Evolutionary conservation across 2,113 vertebrate genomes (phyloP).

Genomic region (Camelus bactrianus): DNA sequence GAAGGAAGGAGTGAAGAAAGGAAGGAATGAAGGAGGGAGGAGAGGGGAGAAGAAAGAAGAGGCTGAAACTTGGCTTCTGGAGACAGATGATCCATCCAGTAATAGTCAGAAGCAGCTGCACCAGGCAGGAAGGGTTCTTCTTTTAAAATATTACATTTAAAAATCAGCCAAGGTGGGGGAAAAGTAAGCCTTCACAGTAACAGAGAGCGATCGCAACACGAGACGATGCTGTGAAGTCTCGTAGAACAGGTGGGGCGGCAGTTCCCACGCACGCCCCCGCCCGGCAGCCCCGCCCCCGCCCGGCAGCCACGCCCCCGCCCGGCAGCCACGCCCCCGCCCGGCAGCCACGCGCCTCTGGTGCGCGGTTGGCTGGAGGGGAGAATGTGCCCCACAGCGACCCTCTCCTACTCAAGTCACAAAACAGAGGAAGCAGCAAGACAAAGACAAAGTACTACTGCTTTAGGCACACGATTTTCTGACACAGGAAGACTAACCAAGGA

Average conservation of each 20-base stretch:
- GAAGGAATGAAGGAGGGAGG: rapidly evolving
- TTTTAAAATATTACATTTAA: constrained; percentile 16
- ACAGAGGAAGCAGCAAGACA: background rate
- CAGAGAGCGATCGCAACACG: constrained; percentile 42
- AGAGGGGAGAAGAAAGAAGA: background rate
- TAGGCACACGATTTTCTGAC: background rate
- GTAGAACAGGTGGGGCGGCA: background rate
- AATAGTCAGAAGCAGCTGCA: background rate
- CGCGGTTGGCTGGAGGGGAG: rapidly evolving
- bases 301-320: background rate
- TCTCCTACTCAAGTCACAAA: background rate
- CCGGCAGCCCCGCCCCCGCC: background rate
- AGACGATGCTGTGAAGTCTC: background rate
- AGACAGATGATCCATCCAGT: background rate
- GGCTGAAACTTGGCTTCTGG: rapidly evolving
- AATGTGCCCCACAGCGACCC: too few relatives aligned
- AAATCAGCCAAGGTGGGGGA: constrained; percentile 50
- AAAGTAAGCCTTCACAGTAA: constrained; percentile 49
- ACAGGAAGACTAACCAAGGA: background rate
- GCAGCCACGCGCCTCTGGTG: background rate
- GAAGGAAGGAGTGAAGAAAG: too few relatives aligned
- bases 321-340: background rate
- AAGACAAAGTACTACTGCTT: background rate
- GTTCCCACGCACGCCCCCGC: background rate
- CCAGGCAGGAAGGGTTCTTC: rapidly evolving